Evolutionary conservation across 2,888 invertebrate genomes (phyloP).

Genomic region (Drosophila acutilabella): DNA sequence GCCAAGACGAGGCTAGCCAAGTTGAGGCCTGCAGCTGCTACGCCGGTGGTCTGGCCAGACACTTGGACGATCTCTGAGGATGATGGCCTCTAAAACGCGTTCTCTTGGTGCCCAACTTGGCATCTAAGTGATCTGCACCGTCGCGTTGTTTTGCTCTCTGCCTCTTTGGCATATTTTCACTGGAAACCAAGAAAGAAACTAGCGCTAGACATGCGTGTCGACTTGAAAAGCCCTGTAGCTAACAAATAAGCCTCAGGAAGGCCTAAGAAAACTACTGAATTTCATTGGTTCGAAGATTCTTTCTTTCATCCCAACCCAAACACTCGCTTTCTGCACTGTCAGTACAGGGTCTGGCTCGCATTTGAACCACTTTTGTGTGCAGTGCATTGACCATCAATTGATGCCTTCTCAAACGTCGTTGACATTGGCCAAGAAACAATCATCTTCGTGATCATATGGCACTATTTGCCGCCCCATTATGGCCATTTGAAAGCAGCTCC

Average conservation of each 20-base stretch:
- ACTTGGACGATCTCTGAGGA: conserved; percentile 55
- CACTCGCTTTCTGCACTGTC: neutral
- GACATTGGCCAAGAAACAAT: conserved; percentile 54
- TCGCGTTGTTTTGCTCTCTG: conserved; percentile 14
- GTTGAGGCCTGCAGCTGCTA: conserved; percentile 56
- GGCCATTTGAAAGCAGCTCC: conserved; percentile 51
- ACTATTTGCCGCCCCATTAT: conserved; percentile 31
- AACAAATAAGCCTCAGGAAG: too few relatives aligned
- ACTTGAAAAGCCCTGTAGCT: neutral
- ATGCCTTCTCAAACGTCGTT: conserved; percentile 56
- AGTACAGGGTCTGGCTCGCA: conserved; percentile 1
- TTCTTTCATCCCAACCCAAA: neutral
- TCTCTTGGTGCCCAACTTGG: conserved; percentile 43
- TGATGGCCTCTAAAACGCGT: conserved; percentile 65
- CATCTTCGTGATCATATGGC: conserved; percentile 54
- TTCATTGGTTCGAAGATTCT: neutral
- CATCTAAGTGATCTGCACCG: conserved; percentile 43
- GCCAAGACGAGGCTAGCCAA: conserved; percentile 16
- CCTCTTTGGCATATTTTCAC: conserved; percentile 69
- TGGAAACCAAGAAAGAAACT: conserved; percentile 47
- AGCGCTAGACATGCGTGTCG: neutral
- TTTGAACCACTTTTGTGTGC: conserved; percentile 64
- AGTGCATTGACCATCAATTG: conserved; percentile 74
- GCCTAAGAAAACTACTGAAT: neutral
- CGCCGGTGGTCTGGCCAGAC: conserved; percentile 72